These are phyloP conservation scores for Congeria kusceri DNA, from an alignment of 2,888 invertebrate genomes.

Conservation along the genomic window DNA sequence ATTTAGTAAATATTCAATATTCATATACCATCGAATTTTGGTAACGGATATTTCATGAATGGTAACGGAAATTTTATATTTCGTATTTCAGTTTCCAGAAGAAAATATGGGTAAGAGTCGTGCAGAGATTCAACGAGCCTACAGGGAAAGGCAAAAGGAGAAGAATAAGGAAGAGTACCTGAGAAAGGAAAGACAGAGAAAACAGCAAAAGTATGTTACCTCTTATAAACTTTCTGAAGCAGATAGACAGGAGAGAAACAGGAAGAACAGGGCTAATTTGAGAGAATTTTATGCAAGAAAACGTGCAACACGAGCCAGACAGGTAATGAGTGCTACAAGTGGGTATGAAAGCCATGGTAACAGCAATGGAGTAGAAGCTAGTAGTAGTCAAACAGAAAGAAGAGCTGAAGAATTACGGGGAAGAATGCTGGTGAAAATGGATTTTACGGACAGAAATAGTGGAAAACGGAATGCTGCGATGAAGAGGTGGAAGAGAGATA, in stretches of 20 bases:
- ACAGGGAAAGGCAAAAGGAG: slow-evolving; percentile 41
- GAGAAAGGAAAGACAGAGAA: slow-evolving; percentile 38
- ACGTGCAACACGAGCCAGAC: background rate
- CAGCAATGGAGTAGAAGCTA: slow-evolving; percentile 2
- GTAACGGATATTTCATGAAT: slow-evolving; percentile 28
- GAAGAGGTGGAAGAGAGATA: slow-evolving; percentile 32
- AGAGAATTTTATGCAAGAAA: slow-evolving; percentile 31
- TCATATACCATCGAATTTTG: too few relatives aligned
- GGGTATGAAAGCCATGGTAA: slow-evolving; percentile 16
- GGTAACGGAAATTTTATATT: slow-evolving; percentile 33
- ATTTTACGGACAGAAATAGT: slow-evolving; percentile 1
- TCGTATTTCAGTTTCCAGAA: too few relatives aligned
- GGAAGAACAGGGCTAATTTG: slow-evolving; percentile 23
- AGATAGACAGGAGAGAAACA: slow-evolving; percentile 25
- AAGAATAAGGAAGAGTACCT: slow-evolving; percentile 53
- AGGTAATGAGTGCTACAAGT: background rate
- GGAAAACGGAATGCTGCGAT: slow-evolving; percentile 20
- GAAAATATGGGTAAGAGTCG: slow-evolving; percentile 42
- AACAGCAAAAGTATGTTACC: slow-evolving; percentile 31
- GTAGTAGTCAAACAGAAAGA: background rate
- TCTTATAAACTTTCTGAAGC: slow-evolving; percentile 25
- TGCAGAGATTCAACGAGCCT: slow-evolving; percentile 52
- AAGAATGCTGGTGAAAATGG: slow-evolving; percentile 21
- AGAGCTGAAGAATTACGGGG: background rate
- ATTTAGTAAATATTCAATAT: too few relatives aligned